Evolutionary conservation across 1,140 invertebrate genomes (phyloP).

Genomic region (Camponotus floridanus): DNA sequence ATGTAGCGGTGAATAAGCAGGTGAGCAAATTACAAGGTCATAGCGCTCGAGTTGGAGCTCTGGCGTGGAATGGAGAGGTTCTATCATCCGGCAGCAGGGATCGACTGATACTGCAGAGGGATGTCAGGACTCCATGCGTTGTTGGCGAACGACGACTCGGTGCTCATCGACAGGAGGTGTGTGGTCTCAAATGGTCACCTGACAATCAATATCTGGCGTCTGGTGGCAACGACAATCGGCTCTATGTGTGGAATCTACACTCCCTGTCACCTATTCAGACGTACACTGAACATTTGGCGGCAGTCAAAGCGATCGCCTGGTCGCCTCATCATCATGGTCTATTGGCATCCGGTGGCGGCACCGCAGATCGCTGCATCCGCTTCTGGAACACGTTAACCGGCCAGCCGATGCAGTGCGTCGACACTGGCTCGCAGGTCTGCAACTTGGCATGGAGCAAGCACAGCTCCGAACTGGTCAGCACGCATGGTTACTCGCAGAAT

Average conservation of each 20-base stretch:
- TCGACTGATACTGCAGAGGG: constrained; percentile 96
- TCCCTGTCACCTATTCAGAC: constrained; percentile 96
- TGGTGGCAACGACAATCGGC: constrained; percentile 99
- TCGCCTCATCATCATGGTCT: constrained; percentile 99
- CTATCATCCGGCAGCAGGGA: constrained; percentile 98
- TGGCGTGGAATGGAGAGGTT: constrained; percentile 99
- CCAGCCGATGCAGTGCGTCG: constrained; percentile 99
- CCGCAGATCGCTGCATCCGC: constrained; percentile 98
- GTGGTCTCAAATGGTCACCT: constrained; percentile 99
- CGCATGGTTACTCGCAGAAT: constrained; percentile 99
- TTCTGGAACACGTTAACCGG: constrained; percentile 99
- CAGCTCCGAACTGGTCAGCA: constrained; percentile 98
- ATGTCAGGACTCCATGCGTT: constrained; percentile 95
- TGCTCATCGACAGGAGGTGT: constrained; percentile 99
- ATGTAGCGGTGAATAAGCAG: constrained; percentile 98
- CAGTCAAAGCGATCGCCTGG: constrained; percentile 99
- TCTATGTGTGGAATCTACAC: constrained; percentile 99
- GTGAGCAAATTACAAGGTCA: constrained; percentile 96
- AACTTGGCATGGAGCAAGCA: constrained; percentile 99
- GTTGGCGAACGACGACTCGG: constrained; percentile 93
- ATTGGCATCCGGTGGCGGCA: constrained; percentile 98
- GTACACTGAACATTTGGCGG: constrained; percentile 98
- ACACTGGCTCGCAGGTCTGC: constrained; percentile 99
- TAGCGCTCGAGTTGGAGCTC: constrained; percentile 95
- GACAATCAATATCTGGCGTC: constrained; percentile 99